Evolutionary conservation across 2,797 vertebrate species (phyloP).

Genomic region (Pelodytes ibericus): DNA sequence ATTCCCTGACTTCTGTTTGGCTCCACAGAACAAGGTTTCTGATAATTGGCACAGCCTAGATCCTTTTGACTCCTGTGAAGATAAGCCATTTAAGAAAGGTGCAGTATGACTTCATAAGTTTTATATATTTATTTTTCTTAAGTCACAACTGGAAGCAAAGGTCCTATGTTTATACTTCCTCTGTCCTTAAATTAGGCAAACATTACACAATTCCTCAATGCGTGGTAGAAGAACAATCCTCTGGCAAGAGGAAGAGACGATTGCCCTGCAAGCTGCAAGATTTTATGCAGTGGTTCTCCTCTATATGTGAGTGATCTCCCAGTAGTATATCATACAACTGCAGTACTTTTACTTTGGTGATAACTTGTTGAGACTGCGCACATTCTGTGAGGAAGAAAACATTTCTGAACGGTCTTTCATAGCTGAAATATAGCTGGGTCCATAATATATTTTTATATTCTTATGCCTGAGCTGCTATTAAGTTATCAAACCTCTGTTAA

Average conservation of each 20-base stretch:
- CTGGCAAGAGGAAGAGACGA: conserved; percentile 83
- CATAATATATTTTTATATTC: too few relatives aligned
- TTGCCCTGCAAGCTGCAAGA: conserved; percentile 69
- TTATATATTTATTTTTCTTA: neutral
- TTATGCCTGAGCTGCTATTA: too few relatives aligned
- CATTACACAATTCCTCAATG: conserved; percentile 77
- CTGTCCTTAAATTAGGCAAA: conserved; percentile 69
- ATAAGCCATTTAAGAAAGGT: conserved; percentile 84
- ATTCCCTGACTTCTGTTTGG: neutral
- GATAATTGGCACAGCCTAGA: conserved; percentile 83
- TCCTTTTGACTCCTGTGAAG: conserved; percentile 71
- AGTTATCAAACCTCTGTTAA: too few relatives aligned
- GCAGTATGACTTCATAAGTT: neutral
- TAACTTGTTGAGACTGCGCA: too few relatives aligned
- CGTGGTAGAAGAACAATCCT: conserved; percentile 67
- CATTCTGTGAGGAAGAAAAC: too few relatives aligned
- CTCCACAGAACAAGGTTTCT: conserved; percentile 66
- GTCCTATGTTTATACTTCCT: neutral
- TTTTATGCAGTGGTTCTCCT: conserved; percentile 83
- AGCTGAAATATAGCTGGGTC: too few relatives aligned
- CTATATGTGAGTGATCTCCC: conserved; percentile 78
- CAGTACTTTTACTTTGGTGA: too few relatives aligned
- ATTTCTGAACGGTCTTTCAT: too few relatives aligned
- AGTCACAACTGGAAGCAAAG: too few relatives aligned
- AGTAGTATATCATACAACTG: too few relatives aligned